Evolutionary conservation across 2,888 invertebrate species (phyloP).

Genomic region (Oxyteleia sp.): DNA sequence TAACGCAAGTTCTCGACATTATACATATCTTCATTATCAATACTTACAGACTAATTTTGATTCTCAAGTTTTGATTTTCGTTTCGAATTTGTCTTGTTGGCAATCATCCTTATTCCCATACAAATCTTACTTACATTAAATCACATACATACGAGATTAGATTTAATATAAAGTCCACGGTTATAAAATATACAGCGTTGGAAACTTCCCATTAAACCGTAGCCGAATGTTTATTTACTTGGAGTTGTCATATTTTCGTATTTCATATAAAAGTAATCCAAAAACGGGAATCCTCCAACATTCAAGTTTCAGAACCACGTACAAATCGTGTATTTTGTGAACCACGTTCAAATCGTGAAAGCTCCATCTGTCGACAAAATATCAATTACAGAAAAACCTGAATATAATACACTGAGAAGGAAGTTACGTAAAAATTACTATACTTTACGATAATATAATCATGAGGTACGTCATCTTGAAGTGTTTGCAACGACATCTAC

Average conservation of each 20-base stretch:
- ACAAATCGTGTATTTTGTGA: too few relatives aligned
- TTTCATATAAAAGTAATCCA: constrained; percentile 25
- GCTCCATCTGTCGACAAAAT: too few relatives aligned
- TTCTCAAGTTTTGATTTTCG: constrained; percentile 83
- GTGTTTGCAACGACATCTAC: too few relatives aligned
- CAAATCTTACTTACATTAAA: constrained; percentile 60
- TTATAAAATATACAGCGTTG: constrained; percentile 55
- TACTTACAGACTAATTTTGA: constrained; percentile 85
- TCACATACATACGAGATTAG: constrained; percentile 44
- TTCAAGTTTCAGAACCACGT: too few relatives aligned
- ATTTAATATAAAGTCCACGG: constrained; percentile 47
- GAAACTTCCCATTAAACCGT: constrained; percentile 20
- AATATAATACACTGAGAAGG: too few relatives aligned
- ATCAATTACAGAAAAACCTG: too few relatives aligned
- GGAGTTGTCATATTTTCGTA: background rate
- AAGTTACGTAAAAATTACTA: too few relatives aligned
- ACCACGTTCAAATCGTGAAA: too few relatives aligned
- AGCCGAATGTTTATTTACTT: constrained; percentile 3
- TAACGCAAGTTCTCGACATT: constrained; percentile 79
- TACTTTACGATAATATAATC: too few relatives aligned
- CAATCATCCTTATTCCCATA: constrained; percentile 42
- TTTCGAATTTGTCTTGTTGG: constrained; percentile 51
- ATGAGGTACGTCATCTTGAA: too few relatives aligned
- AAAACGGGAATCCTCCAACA: too few relatives aligned
- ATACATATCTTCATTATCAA: constrained; percentile 79